Base-by-base conservation (phyloP, 2,113 vertebrate species). In the Taurulus bubalis region DNA sequence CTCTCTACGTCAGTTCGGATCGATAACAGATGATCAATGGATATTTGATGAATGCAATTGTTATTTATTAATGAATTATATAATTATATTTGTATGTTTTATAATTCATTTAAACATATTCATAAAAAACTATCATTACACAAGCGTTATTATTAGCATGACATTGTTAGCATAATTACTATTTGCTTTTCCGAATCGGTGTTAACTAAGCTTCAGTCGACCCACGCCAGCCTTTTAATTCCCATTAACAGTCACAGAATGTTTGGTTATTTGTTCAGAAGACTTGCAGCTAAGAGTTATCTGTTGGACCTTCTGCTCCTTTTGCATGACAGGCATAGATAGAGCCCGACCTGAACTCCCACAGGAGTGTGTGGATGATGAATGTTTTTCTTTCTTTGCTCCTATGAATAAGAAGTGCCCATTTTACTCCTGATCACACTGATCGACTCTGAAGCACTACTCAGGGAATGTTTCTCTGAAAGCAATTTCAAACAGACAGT, bases 361-460 rank as follows among this genome's bases (percentile, higher is more conserved):
- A 8, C 73, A 74, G 80, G 42, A 65, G 14, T 63, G 75, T 85
- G 89, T 85, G 78, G 73, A 82, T 86, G 85, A 77, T 80, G 72
- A 80, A 90, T 89, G 74, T 85, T 79, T 81, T 60, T 58, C 26
- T 62, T 60, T 88, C 75, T 80, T 75, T 73, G 66, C 82, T 75
- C n/a, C 9, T 62, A 84, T 60, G 79, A 87, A 79, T 89, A 82
- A 88, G 64, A 88, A 91, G 84, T 77, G 70, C 82, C 68, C 74
- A 36, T 71, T 78, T 80, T 78, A 47, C 73, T 70, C 56, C 73
- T 73, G 67, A 80, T 78, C 87, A 58, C 34, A 71, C 62, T 18
- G 72, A 60, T 66, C 36, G 51, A 68, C 64, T 70, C 53, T 56
- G 55, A 77, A 58, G 67, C 56, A 55, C 75, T 79, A 80, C 70